Percentiles rank a stretch among this genome's conserved stretches.
Conservation (phyloP, 2,888 invertebrate genomes). For the Clunio marinus region DNA sequence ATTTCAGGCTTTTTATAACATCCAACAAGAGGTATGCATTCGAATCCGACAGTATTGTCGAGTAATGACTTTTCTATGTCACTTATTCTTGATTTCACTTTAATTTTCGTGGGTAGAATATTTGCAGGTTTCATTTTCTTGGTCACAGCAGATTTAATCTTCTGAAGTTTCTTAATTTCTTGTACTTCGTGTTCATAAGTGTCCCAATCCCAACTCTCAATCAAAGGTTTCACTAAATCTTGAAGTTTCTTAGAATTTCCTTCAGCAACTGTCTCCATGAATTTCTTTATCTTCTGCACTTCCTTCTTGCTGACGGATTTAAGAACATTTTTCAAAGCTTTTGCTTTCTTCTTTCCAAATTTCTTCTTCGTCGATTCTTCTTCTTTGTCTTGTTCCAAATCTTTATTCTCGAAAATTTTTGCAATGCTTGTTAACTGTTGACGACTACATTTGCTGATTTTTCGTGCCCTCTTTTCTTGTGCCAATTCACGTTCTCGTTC, state of each 20-base stretch:
- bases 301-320: slow-evolving; percentile 48
- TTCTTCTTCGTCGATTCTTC: slow-evolving; percentile 53
- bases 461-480: slow-evolving; percentile 55
- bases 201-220: slow-evolving; percentile 63
- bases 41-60: slow-evolving; percentile 56
- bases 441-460: slow-evolving; percentile 57
- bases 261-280: slow-evolving; percentile 28
- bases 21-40: slow-evolving; percentile 60
- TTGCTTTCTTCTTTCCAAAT: slow-evolving; percentile 52
- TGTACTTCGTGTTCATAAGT: slow-evolving; percentile 59
- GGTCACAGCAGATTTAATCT: slow-evolving; percentile 52
- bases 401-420: slow-evolving; percentile 74
- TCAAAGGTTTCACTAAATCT: slow-evolving; percentile 60
- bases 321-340: slow-evolving; percentile 45
- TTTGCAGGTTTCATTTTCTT: slow-evolving; percentile 51
- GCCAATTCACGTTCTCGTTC: slow-evolving; percentile 58
- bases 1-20: slow-evolving; percentile 45
- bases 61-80: slow-evolving; percentile 55
- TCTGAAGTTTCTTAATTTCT: slow-evolving; percentile 46
- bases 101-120: slow-evolving; percentile 48
- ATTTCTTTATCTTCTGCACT: slow-evolving; percentile 47
- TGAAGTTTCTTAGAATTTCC: slow-evolving; percentile 44
- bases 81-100: slow-evolving; percentile 52
- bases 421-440: slow-evolving; percentile 62
- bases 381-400: slow-evolving; percentile 61